Base-by-base conservation (phyloP, 2,797 vertebrate species). In the Clarias pachynema region DNA sequence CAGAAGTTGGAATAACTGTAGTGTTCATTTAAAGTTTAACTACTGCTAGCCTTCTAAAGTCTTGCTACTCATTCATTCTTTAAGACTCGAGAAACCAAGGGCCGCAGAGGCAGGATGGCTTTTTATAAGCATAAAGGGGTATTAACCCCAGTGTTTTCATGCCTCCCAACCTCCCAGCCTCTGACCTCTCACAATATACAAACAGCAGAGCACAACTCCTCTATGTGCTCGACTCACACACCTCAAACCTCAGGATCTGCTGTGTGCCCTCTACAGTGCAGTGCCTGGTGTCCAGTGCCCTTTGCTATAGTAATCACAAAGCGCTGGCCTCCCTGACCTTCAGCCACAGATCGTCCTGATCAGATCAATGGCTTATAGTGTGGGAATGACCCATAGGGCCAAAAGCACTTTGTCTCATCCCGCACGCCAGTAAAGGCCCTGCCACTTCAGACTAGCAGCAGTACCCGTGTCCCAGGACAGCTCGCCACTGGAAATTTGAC, bases 401-500 rank as follows among this genome's bases (percentile, higher is more conserved):
- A 37, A 18, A 18, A 65, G 22, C 57, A 83, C 75, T 73, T 57
- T 82, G 87, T 83, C 84, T 82, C 60, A 57, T 81, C 59, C 7
- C 80, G 15, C 68, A 37, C 15, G 4, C 73, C 78, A 68, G n/a
- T 53, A 62, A 68, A 86, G 74, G 34, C 80, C 34, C 85, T 75
- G 73, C 70, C 73, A 68, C 74, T 57, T 78, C 59, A 72, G 59
- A 57, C 79, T 69, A 73, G 81, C 40, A 20, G 79, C 66, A 37
- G 69, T 59, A 75, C 74, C 79, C 75, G 74, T 69, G 77, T 87
- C 82, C 85, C 80, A 70, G 83, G 80, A 86, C 69, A 70, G 72
- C 80, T 79, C 57, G 69, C 75, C 82, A 86, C 87, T 88, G 86
- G 86, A 90, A 86, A 90, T 89, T 74, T 89, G 85, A 86, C 82